Evolutionary conservation across 2,888 invertebrate genomes (phyloP).

Genomic region (Ecdyonurus torrentis): DNA sequence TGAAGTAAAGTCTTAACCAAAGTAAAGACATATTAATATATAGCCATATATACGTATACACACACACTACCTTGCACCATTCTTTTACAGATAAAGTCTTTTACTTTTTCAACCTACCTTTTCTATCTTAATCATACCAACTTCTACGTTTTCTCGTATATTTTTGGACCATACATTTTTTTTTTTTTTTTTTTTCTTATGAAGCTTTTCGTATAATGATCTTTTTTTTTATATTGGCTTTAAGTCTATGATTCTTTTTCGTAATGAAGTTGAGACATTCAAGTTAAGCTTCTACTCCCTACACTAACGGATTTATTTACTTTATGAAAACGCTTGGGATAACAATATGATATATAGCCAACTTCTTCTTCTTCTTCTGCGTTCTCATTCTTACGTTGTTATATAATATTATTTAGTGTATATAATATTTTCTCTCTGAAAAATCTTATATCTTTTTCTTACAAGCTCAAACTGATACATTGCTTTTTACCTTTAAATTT

Average conservation of each 20-base stretch:
- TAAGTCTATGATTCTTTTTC: constrained; percentile 4
- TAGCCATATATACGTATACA: not conserved
- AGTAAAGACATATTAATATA: not conserved
- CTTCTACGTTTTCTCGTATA: not conserved
- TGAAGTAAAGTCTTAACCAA: not conserved
- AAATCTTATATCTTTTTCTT: not conserved
- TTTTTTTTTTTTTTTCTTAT: no score
- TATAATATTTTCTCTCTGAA: not conserved
- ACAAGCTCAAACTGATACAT: not conserved
- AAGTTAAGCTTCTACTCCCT: not conserved
- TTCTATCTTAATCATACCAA: not conserved
- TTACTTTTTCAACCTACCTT: not conserved
- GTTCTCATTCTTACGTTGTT: not conserved
- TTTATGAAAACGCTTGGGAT: constrained; percentile 3
- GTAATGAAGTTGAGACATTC: constrained; percentile 4
- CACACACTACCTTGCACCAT: not conserved
- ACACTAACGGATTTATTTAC: not conserved
- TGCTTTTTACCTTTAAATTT: no score
- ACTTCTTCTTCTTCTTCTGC: not conserved
- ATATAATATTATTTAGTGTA: no score
- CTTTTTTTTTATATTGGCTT: constrained; percentile 4
- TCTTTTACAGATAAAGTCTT: not conserved
- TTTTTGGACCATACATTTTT: no score
- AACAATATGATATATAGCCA: constrained; percentile 3
- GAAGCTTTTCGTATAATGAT: not conserved